phyloP scores from a whole-genome alignment of 1,140 invertebrate species.

The honey bee (Apis mellifera) region DNA sequence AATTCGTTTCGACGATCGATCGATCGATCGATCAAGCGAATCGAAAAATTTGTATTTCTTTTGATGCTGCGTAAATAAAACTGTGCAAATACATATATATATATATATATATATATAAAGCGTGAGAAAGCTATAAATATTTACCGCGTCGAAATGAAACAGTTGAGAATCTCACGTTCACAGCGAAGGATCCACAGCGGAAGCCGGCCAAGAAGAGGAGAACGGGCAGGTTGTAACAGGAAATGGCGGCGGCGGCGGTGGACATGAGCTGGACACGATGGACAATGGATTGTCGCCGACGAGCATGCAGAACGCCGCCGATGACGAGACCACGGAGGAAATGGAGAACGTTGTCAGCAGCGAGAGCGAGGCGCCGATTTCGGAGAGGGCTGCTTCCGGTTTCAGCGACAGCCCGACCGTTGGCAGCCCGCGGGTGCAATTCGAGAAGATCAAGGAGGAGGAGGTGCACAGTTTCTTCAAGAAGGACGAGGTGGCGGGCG shows the following conservation, averaged over 20 bases:
- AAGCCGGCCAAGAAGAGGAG: slow-evolving; percentile 73
- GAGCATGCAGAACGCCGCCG: slow-evolving; percentile 53
- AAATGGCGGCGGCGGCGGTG: slow-evolving; percentile 56
- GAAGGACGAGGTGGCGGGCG: neutral
- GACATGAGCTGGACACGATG: slow-evolving; percentile 59
- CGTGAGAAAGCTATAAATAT: no score
- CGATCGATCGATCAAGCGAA: no score
- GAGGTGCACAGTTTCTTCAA: slow-evolving; percentile 28
- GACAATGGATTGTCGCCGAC: slow-evolving; percentile 65
- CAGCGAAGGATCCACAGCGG: slow-evolving; percentile 76
- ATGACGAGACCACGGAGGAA: slow-evolving; percentile 59
- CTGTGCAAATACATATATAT: no score
- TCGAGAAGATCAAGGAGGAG: slow-evolving; percentile 78
- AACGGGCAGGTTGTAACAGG: slow-evolving; percentile 47
- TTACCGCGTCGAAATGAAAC: no score
- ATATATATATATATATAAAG: no score
- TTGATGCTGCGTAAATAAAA: no score
- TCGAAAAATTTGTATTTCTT: no score
- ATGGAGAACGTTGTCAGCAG: slow-evolving; percentile 60
- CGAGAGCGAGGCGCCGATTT: slow-evolving; percentile 79
- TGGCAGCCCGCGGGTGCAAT: slow-evolving; percentile 79
- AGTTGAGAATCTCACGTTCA: neutral
- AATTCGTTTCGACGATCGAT: no score
- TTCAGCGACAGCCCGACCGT: slow-evolving; percentile 70
- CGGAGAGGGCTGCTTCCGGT: slow-evolving; percentile 78